phyloP scores from a whole-genome alignment of 2,888 invertebrate genomes.

The Eristalis tenax region DNA sequence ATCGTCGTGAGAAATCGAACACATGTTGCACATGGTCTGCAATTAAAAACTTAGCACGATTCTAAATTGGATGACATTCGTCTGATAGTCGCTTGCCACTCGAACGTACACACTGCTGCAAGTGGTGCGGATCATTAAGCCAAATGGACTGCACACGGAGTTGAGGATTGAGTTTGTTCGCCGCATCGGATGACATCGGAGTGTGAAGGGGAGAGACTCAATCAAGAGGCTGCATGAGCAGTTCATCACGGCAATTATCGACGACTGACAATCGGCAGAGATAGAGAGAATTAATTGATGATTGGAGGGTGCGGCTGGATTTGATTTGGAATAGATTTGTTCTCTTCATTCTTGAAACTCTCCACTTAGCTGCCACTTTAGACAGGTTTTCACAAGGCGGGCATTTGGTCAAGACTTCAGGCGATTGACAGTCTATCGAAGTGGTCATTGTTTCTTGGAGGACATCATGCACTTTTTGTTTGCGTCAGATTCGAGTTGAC shows the following conservation, averaged over 20 bases:
- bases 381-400: too few species aligned
- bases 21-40: slow-evolving; percentile 66
- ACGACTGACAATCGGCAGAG: slow-evolving; percentile 30
- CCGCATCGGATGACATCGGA: neutral
- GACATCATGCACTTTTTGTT: too few species aligned
- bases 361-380: too few species aligned
- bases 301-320: neutral
- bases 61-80: slow-evolving; percentile 61
- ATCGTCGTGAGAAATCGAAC: slow-evolving; percentile 60
- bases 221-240: slow-evolving; percentile 27
- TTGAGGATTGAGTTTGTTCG: neutral
- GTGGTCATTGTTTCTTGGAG: too few species aligned
- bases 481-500: too few species aligned
- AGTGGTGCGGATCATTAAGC: slow-evolving; percentile 39
- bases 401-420: too few species aligned
- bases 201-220: slow-evolving; percentile 22
- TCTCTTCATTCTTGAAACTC: neutral
- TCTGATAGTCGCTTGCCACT: slow-evolving; percentile 28
- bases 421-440: too few species aligned
- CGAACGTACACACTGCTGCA: neutral
- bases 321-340: neutral
- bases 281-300: slow-evolving; percentile 11
- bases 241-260: slow-evolving; percentile 44
- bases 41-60: slow-evolving; percentile 66
- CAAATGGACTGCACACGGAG: slow-evolving; percentile 16